These are phyloP conservation scores for Oxyruncus cristatus DNA, from an alignment of 2,113 vertebrate genomes.

Conservation along the genomic window DNA sequence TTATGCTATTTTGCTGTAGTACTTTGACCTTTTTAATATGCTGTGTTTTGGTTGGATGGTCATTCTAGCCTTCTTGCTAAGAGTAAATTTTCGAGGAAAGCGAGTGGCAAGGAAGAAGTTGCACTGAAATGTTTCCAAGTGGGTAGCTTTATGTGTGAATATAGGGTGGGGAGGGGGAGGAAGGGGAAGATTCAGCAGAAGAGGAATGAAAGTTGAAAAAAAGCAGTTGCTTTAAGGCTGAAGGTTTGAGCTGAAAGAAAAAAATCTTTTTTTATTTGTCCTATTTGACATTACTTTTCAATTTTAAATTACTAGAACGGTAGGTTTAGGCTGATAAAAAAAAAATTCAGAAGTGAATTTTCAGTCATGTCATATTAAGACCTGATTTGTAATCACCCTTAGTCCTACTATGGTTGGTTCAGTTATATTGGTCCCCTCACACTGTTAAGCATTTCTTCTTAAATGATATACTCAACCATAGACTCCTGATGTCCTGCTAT, in stretches of 20 bases:
- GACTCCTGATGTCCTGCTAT: not conserved
- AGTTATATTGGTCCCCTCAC: not conserved
- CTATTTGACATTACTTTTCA: not conserved
- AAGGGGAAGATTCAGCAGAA: not conserved
- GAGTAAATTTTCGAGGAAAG: not conserved
- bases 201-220: not conserved
- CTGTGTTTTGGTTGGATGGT: not conserved
- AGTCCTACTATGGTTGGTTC: not conserved
- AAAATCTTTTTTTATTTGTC: not conserved
- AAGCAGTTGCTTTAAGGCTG: not conserved
- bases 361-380: not conserved
- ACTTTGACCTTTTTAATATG: not conserved
- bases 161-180: not conserved
- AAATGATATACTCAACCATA: not conserved
- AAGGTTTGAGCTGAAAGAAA: not conserved
- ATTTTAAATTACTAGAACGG: not conserved
- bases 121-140: not conserved
- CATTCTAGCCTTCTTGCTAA: not conserved
- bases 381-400: not conserved
- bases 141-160: not conserved
- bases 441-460: not conserved
- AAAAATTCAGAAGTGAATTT: not conserved
- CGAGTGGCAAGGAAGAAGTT: not conserved
- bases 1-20: slow-evolving; percentile 3
- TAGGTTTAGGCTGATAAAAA: not conserved